Percentiles rank a stretch among this genome's conserved stretches.
These are phyloP conservation scores for Dryas iulia DNA, from an alignment of 1,140 invertebrate genomes.

Conservation along the genomic window DNA sequence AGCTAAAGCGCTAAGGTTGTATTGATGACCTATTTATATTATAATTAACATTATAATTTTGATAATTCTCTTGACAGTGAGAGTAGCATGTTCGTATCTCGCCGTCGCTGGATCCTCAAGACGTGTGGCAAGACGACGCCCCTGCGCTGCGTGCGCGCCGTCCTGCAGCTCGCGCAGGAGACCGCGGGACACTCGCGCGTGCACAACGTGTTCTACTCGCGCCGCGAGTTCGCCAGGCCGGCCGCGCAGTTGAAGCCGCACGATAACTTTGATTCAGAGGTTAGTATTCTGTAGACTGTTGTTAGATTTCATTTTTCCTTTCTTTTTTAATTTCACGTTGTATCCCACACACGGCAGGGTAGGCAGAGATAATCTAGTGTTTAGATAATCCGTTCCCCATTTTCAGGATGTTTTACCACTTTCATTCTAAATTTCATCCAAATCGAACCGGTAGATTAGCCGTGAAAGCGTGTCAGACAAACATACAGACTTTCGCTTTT, in stretches of 20 bases:
- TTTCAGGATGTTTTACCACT: no score
- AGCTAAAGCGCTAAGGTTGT: no score
- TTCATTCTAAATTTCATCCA: no score
- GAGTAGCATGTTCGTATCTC: conserved; percentile 98
- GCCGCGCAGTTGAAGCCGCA: conserved; percentile 93
- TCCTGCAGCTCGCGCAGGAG: conserved; percentile 92
- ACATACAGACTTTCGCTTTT: no score
- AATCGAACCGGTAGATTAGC: no score
- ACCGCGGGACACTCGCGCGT: conserved; percentile 89
- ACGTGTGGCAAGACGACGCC: conserved; percentile 99
- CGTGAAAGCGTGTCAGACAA: no score
- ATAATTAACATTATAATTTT: background rate
- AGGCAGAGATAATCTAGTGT: no score
- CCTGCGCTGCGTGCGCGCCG: conserved; percentile 92
- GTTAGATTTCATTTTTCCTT: no score
- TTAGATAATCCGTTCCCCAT: no score
- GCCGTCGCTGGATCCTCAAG: conserved; percentile 96
- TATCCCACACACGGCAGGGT: no score
- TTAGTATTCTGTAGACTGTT: no score
- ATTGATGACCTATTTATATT: background rate
- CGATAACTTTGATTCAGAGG: conserved; percentile 94
- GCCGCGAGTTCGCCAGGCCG: conserved; percentile 97
- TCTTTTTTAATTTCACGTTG: no score
- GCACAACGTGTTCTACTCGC: conserved; percentile 96
- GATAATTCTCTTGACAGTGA: conserved; percentile 85